These are phyloP conservation scores for Halcyon malimbica DNA, from an alignment of 2,113 vertebrate genomes.

Conservation along the genomic window DNA sequence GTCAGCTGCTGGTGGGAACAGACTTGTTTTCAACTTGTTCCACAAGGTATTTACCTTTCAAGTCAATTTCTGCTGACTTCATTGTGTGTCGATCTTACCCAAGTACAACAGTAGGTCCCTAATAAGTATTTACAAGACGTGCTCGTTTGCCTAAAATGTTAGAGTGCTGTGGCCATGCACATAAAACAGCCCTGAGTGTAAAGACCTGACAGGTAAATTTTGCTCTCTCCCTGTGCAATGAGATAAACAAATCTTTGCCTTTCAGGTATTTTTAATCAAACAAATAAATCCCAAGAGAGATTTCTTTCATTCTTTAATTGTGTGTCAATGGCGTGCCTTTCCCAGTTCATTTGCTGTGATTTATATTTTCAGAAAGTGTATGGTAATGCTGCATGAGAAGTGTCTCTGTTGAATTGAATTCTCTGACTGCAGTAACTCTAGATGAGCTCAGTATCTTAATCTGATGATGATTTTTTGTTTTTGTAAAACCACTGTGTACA, in stretches of 20 bases:
- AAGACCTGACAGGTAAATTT: background rate
- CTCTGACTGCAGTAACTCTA: background rate
- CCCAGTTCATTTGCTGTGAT: conserved; percentile 13
- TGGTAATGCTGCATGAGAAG: background rate
- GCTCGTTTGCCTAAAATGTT: background rate
- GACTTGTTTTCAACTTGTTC: background rate
- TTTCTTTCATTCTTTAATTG: background rate
- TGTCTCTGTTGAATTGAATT: background rate
- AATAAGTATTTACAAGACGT: background rate
- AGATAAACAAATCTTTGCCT: conserved; percentile 20
- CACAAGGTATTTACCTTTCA: background rate
- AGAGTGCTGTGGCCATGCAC: background rate
- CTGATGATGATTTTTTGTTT: background rate
- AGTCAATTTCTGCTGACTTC: background rate
- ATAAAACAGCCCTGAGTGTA: background rate
- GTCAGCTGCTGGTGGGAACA: background rate
- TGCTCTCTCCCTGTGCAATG: background rate
- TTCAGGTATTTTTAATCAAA: conserved; percentile 27
- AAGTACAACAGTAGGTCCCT: background rate
- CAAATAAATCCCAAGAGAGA: background rate
- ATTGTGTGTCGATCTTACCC: background rate
- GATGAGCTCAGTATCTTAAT: background rate
- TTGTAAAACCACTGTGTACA: background rate
- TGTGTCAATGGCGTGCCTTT: background rate
- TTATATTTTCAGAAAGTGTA: background rate